These are phyloP conservation scores for Aulostomus chinensis DNA, from an alignment of 2,797 vertebrate species.

Conservation along the genomic window DNA sequence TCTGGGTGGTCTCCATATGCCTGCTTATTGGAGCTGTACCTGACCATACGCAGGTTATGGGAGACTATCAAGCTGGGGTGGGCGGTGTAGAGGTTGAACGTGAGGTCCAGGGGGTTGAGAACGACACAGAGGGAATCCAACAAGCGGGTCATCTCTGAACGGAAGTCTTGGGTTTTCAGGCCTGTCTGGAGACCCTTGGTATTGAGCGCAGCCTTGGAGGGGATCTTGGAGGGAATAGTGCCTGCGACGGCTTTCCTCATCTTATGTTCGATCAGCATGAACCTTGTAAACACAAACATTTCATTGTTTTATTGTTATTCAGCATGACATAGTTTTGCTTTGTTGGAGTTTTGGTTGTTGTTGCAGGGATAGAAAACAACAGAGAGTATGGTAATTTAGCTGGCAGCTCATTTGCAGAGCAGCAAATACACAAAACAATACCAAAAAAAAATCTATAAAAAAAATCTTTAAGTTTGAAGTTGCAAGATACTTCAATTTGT, in stretches of 20 bases:
- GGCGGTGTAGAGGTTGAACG: constrained; percentile 65
- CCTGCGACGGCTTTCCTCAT: constrained; percentile 47
- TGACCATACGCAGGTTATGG: constrained; percentile 68
- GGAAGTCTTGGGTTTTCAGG: constrained; percentile 70
- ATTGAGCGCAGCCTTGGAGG: constrained; percentile 44
- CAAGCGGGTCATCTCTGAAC: constrained; percentile 60
- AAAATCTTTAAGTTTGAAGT: too few species aligned
- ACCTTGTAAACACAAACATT: too few species aligned
- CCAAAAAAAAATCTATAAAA: too few species aligned
- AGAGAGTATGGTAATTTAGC: too few species aligned
- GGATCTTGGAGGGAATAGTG: constrained; percentile 25
- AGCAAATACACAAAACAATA: too few species aligned
- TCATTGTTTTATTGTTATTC: too few species aligned
- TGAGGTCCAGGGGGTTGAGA: constrained; percentile 74
- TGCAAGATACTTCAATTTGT: too few species aligned
- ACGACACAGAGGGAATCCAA: constrained; percentile 65
- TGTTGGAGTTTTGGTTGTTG: too few species aligned
- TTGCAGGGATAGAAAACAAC: too few species aligned
- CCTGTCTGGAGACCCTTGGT: constrained; percentile 54
- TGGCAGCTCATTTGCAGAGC: too few species aligned
- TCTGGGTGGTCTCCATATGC: constrained; percentile 57
- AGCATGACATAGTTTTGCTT: too few species aligned
- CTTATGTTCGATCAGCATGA: constrained; percentile 57
- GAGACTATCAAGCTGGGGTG: constrained; percentile 69
- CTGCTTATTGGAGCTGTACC: constrained; percentile 60